phyloP scores from a whole-genome alignment of 1,140 invertebrate genomes.

The Calliopsis andreniformis region DNA sequence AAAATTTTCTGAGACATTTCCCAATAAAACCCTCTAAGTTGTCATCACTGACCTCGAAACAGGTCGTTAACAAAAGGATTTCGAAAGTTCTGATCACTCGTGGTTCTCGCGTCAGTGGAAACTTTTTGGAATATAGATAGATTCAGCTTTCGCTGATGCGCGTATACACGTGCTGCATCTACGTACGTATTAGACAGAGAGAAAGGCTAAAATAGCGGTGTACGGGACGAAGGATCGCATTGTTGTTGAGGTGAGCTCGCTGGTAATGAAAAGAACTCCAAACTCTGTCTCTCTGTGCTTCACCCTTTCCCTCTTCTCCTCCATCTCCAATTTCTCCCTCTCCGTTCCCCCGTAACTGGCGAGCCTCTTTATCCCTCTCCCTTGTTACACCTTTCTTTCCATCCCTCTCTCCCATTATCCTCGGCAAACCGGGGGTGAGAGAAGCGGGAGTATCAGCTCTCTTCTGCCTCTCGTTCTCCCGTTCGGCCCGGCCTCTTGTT shows the following conservation, averaged over 20 bases:
- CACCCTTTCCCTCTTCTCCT: constrained; percentile 32
- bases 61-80: neutral
- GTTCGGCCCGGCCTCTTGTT: constrained; percentile 73
- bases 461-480: constrained; percentile 62
- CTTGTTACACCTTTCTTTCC: constrained; percentile 27
- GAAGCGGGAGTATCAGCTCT: constrained; percentile 10
- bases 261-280: constrained; percentile 73
- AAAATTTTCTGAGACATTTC: too few relatives aligned
- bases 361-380: neutral
- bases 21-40: too few relatives aligned
- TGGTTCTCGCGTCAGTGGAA: neutral
- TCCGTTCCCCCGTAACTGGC: neutral
- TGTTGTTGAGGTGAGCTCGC: constrained; percentile 64
- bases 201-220: constrained; percentile 28
- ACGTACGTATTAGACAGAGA: constrained; percentile 38
- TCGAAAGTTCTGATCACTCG: neutral
- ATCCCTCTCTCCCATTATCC: constrained; percentile 64
- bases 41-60: neutral
- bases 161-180: neutral
- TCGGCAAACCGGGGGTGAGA: constrained; percentile 31
- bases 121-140: constrained; percentile 9
- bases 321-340: constrained; percentile 18
- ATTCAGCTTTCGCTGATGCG: constrained; percentile 2
- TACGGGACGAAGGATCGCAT: constrained; percentile 46
- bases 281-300: constrained; percentile 60